These are phyloP conservation scores for Harpagifer antarcticus DNA, from an alignment of 2,797 vertebrate genomes.

Conservation along the genomic window DNA sequence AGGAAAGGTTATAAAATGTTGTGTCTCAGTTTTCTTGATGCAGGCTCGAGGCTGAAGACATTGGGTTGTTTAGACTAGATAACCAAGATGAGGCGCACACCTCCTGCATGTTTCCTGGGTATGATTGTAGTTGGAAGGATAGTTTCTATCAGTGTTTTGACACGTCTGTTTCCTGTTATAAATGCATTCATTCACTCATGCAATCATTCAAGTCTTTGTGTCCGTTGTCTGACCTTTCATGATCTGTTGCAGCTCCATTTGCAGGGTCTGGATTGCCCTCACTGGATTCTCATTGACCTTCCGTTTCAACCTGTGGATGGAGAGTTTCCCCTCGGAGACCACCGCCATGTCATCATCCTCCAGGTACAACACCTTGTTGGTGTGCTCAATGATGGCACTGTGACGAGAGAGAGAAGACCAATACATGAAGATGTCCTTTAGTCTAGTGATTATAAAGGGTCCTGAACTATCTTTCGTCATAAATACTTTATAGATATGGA, in stretches of 20 bases:
- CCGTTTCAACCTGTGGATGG: slow-evolving; percentile 91
- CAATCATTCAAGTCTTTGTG: not conserved
- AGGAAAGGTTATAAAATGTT: not conserved
- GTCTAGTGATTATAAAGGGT: not conserved
- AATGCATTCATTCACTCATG: not conserved
- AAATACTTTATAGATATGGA: not conserved
- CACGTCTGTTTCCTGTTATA: not conserved
- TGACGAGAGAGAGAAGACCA: not conserved
- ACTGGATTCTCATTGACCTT: slow-evolving; percentile 90
- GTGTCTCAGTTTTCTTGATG: slow-evolving; percentile 2
- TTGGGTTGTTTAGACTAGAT: slow-evolving; percentile 4
- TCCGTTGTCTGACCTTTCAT: slow-evolving; percentile 90
- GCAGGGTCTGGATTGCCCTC: slow-evolving; percentile 93
- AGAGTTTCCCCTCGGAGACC: slow-evolving; percentile 90
- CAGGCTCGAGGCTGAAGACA: not conserved
- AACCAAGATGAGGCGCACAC: not conserved
- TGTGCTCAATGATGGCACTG: slow-evolving; percentile 97
- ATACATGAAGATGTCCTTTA: not conserved
- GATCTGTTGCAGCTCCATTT: slow-evolving; percentile 98
- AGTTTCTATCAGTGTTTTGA: not conserved
- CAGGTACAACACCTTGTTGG: slow-evolving; percentile 95
- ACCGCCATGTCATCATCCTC: slow-evolving; percentile 95
- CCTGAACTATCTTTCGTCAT: not conserved
- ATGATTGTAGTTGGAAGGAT: not conserved
- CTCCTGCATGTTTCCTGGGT: not conserved